Evolutionary conservation across 2,797 vertebrate species (phyloP).

Genomic region (Alfaro cultratus): DNA sequence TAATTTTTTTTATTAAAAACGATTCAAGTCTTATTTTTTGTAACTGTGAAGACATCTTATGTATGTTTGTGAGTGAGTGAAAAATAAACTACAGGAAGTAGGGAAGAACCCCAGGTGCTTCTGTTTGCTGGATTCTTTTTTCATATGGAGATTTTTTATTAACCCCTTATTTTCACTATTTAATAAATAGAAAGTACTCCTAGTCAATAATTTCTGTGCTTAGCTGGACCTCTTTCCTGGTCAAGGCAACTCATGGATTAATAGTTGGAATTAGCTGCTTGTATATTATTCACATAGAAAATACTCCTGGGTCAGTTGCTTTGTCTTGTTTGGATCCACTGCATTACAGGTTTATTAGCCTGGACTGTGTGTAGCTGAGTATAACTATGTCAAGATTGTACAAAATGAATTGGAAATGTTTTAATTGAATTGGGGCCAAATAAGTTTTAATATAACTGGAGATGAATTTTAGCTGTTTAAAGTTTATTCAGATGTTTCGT

Average conservation of each 20-base stretch:
- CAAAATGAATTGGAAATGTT: background rate
- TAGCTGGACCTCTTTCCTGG: background rate
- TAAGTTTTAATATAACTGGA: background rate
- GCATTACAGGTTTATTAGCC: background rate
- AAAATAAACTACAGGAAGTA: background rate
- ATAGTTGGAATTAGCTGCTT: background rate
- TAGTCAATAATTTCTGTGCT: background rate
- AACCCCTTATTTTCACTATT: background rate
- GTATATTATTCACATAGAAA: background rate
- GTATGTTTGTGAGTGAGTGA: background rate
- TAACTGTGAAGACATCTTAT: constrained; percentile 3
- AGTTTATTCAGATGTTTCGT: background rate
- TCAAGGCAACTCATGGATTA: background rate
- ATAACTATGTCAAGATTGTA: background rate
- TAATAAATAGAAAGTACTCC: background rate
- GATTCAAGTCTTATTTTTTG: constrained; percentile 16
- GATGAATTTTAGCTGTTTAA: background rate
- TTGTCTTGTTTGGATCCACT: background rate
- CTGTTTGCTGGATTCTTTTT: background rate
- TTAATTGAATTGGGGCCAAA: background rate
- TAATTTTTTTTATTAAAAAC: background rate
- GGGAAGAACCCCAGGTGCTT: background rate
- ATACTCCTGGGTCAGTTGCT: background rate
- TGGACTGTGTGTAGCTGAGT: background rate
- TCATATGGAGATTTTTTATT: background rate